Conservation (phyloP, 2,888 invertebrate genomes). For the Cancer borealis region DNA sequence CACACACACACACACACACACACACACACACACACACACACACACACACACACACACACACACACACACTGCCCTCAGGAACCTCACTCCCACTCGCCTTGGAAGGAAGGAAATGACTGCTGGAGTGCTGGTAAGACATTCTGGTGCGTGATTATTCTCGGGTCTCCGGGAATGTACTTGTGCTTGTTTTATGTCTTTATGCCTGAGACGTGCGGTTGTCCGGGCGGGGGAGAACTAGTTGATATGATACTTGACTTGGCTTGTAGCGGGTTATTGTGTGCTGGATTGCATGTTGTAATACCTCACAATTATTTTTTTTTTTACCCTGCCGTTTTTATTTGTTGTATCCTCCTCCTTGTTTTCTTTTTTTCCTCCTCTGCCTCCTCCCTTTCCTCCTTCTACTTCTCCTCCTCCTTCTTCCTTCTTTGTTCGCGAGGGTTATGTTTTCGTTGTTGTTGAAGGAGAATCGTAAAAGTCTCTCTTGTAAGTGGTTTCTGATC, state of each 20-base stretch:
- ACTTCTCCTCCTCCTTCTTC: neutral
- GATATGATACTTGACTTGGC: neutral
- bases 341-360: neutral
- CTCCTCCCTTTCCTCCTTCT: neutral
- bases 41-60: conserved; percentile 17
- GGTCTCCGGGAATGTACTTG: neutral
- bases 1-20: neutral
- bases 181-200: neutral
- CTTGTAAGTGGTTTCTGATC: neutral
- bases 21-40: conserved; percentile 20
- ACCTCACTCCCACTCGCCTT: neutral
- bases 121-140: conserved; percentile 17
- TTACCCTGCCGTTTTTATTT: neutral
- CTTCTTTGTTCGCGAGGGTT: neutral
- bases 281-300: neutral
- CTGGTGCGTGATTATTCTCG: conserved; percentile 2
- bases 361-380: neutral
- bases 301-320: neutral
- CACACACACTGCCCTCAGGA: neutral
- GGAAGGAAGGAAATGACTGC: conserved; percentile 29
- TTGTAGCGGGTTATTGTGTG: neutral
- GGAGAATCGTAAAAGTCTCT: neutral
- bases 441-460: neutral
- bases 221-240: neutral
- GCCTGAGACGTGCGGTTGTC: neutral